These are phyloP conservation scores for Tetragonisca angustula DNA, from an alignment of 2,888 invertebrate genomes.

Conservation along the genomic window DNA sequence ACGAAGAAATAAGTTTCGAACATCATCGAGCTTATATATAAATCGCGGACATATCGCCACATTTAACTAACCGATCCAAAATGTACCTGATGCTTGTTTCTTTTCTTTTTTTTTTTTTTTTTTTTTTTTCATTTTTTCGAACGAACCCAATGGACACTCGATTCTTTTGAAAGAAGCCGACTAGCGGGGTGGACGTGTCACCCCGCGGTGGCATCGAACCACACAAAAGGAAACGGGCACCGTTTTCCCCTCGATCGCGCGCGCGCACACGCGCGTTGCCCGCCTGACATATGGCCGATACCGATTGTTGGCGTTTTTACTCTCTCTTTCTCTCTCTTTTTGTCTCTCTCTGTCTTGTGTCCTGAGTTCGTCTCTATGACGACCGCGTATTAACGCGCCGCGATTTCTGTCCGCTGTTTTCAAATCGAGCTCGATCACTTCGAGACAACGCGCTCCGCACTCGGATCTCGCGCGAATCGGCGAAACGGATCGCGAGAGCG, in stretches of 20 bases:
- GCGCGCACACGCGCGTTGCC: conserved; percentile 63
- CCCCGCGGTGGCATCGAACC: conserved; percentile 18
- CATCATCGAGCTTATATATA: no score
- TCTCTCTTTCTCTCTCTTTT: conserved; percentile 56
- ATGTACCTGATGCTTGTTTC: background rate
- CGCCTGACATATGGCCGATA: conserved; percentile 78
- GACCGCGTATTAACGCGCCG: conserved; percentile 34
- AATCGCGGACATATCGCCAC: background rate
- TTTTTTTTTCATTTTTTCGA: background rate
- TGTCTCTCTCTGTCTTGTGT: background rate
- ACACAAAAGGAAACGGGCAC: conserved; percentile 57
- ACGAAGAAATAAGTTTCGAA: no score
- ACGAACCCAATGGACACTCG: conserved; percentile 18
- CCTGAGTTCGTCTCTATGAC: conserved; percentile 44
- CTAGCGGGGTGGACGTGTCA: conserved; percentile 14
- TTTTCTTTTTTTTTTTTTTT: background rate
- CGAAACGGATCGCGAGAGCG: background rate
- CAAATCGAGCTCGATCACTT: no score
- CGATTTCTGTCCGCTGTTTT: background rate
- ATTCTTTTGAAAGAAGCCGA: conserved; percentile 14
- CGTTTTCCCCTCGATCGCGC: conserved; percentile 76
- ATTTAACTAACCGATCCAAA: background rate
- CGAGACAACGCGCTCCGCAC: background rate
- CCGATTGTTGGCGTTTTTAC: conserved; percentile 77
- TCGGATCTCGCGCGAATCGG: no score